Evolutionary conservation across 1,140 invertebrate genomes (phyloP), one percentile per base, ranked within the genome.

Genomic region (Eumaeus atala): DNA sequence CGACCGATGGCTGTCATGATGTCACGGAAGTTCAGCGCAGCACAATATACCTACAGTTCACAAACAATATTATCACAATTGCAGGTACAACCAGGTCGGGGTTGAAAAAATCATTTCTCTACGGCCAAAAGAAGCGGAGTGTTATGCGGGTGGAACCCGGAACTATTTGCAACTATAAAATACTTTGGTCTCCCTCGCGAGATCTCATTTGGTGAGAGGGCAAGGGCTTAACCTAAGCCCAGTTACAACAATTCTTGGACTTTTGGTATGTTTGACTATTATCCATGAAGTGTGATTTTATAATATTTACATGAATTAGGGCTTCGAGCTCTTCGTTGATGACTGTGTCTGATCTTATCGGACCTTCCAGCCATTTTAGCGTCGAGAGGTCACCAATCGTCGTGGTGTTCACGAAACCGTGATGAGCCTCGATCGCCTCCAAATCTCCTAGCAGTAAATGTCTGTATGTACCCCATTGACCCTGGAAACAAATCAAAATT

Each of bases 371-470:
- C 97, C 97, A 99, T 10, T 84, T 90, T 1, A 99, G 74, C 35
- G 94, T 94, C 0, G 93, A 94, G 14, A 99, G 84, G 78, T 98
- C 97, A 49, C 96, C 96, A 62, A 93, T 90, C 7, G 92, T 92
- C 1, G 90, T 62, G 0, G 94, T 91, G 80, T 97, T 95, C 0
- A 93, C 91, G 74, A 91, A 96, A 0, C 92, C 93, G 84, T 98
- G 93, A 50, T 89, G 72, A 0, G 87, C 87, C 35, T 68, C 74
- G 9, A 89, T 77, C 3, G 83, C 83, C 37, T 81, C 60, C 5
- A 83, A 38, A 14, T 85, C 78, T 14, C 84, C 74, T 0, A 93
- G 61, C 9, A 89, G 73, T 7, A 93, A 72, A 73, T 96, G 91
- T 59, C 96, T 91, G 62, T 95, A 94, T 21, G 91, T 93, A 10